Evolutionary conservation across 64 coral and sea anemone genomes (phyloP).

Genomic region (Porites lutea): DNA sequence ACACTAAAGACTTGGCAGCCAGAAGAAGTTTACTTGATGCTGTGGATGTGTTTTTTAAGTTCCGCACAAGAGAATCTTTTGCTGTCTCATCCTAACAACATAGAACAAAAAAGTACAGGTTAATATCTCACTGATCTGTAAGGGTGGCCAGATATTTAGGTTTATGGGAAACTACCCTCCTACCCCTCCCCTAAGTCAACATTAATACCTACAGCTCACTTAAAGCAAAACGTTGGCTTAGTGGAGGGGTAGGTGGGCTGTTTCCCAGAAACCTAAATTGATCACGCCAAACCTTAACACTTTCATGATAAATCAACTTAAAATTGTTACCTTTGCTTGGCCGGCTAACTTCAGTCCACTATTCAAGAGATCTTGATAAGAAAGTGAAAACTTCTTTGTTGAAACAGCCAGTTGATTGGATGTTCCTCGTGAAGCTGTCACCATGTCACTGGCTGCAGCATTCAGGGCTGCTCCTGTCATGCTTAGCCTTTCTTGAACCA

Average conservation of each 20-base stretch:
- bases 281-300: no score
- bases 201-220: no score
- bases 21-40: conserved; percentile 97
- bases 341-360: conserved; percentile 94
- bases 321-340: conserved; percentile 76
- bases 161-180: no score
- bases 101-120: no score
- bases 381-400: conserved; percentile 95
- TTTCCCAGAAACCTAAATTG: no score
- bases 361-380: conserved; percentile 89
- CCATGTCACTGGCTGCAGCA: conserved; percentile 92
- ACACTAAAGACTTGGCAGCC: conserved; percentile 91
- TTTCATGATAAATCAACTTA: no score
- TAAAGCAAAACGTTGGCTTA: no score
- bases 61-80: conserved; percentile 90
- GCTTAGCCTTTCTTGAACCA: conserved; percentile 90
- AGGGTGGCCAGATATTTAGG: no score
- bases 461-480: conserved; percentile 88
- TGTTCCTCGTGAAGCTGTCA: conserved; percentile 92
- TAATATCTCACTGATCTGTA: no score
- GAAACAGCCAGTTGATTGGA: conserved; percentile 95
- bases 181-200: no score
- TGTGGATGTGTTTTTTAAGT: conserved; percentile 95
- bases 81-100: conserved; percentile 81
- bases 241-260: no score